A percentile compares a stretch with the other conserved stretches of the same genome.
Conservation (phyloP, 1,140 invertebrate genomes). For the Danaus melanippus region DNA sequence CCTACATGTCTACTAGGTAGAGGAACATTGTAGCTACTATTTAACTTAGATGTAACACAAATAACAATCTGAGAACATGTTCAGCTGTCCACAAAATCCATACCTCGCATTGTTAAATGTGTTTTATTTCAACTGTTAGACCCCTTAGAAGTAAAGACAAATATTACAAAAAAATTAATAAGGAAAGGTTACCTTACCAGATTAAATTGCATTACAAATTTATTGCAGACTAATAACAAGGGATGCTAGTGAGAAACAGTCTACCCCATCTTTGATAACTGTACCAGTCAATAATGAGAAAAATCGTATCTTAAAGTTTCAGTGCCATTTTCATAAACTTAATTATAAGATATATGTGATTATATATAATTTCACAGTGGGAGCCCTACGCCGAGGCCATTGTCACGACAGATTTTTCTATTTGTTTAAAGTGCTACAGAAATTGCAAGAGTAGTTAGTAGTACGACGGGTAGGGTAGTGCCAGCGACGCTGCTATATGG, state of each 20-base stretch:
- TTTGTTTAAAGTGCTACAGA: constrained; percentile 48
- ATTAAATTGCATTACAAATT: too few species aligned
- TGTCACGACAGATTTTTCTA: constrained; percentile 5
- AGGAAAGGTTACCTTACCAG: too few species aligned
- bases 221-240: too few species aligned
- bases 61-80: too few species aligned
- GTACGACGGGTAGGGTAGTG: constrained; percentile 47
- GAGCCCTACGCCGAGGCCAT: too few species aligned
- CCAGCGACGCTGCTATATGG: constrained; percentile 69
- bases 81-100: too few species aligned
- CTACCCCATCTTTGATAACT: too few species aligned
- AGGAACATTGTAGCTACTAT: constrained; percentile 49
- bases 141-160: constrained; percentile 20
- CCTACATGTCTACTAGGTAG: constrained; percentile 35
- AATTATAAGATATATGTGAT: constrained; percentile 11
- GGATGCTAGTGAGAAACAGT: too few species aligned
- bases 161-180: constrained; percentile 18
- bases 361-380: constrained; percentile 5
- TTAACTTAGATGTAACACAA: constrained; percentile 12
- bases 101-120: too few species aligned
- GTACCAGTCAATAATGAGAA: too few species aligned
- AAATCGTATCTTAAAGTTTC: constrained; percentile 4
- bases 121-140: constrained; percentile 13
- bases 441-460: constrained; percentile 54
- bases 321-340: constrained; percentile 6